Conservation (phyloP, 2,797 vertebrate genomes). For the Schizopygopsis malacanthus region DNA sequence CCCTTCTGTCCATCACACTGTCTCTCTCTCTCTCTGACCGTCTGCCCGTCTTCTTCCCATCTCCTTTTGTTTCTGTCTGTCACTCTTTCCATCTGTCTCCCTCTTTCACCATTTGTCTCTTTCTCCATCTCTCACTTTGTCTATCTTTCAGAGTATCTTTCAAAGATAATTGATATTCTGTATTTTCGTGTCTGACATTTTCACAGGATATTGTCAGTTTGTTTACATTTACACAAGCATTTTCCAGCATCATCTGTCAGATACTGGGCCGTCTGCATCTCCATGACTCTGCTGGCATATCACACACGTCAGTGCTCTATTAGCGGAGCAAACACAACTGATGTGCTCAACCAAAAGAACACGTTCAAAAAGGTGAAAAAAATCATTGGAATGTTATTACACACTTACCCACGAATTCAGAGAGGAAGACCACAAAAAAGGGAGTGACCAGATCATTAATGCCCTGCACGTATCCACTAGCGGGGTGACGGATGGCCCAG, state of each 20-base stretch:
- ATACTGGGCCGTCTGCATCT: not conserved
- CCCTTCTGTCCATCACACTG: not conserved
- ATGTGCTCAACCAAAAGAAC: conserved; percentile 7
- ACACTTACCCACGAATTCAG: conserved; percentile 96
- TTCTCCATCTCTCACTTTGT: not conserved
- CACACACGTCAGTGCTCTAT: not conserved
- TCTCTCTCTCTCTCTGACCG: not conserved
- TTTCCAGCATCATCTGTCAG: conserved; percentile 30
- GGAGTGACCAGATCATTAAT: conserved; percentile 99
- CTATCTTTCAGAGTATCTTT: conserved; percentile 2
- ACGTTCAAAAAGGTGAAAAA: not conserved
- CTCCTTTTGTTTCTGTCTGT: conserved; percentile 7
- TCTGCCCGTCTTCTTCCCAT: not conserved
- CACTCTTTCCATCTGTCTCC: not conserved
- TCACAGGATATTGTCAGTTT: conserved; percentile 33
- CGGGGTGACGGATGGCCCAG: conserved; percentile 98
- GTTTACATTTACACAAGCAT: conserved; percentile 29
- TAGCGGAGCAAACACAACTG: conserved; percentile 1
- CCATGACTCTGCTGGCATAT: not conserved
- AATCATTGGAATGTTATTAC: not conserved
- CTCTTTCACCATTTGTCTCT: not conserved
- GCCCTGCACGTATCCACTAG: conserved; percentile 97
- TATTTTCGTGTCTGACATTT: conserved; percentile 36
- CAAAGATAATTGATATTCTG: conserved; percentile 25
- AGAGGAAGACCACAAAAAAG: conserved; percentile 98